Evolutionary conservation across 2,888 invertebrate genomes (phyloP), one percentile per base, ranked within the genome.

Genomic region (Pheosia gnoma): DNA sequence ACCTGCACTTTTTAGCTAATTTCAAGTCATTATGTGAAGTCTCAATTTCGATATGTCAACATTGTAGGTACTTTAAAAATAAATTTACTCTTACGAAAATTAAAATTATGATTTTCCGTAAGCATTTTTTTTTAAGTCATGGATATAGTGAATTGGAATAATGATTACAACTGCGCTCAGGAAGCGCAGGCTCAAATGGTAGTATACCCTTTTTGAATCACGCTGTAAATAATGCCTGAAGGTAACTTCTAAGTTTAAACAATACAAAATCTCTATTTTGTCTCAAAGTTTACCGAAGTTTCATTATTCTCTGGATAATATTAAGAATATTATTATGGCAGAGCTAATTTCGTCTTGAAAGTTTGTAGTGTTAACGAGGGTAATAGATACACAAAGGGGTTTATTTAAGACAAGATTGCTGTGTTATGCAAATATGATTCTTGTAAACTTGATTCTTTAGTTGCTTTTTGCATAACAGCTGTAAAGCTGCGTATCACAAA

Each of bases 261-360:
- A 74, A 71, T 72, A 74, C 74, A 72, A 69, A 25, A 72, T 74
- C 71, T 72, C 65, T 60, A 67, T 66, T 67, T 72, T 68, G 72
- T 67, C 62, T 67, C 47, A n/a, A n/a, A 72, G 68, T 74, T 71
- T 61, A 63, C 65, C 63, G 62, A 66, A 63, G 37, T 56, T 57
- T 56, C 58, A 63, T 75, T 71, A 66, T 70, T 67, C 49, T 57
- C 61, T 62, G 51, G 43, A 49, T 67, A 66, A 59, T 59, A 62
- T 58, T 38, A 58, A 58, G 63, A 70, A 70, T 75, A 71, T 71
- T 25, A 25, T 25, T 25, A 70, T 74, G 69, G 59, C 70, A 9
- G 57, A 64, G 51, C 67, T 70, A 68, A 61, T 59, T 59, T 63
- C 59, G 59, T 59, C 52, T 61, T 66, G 60, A 60, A 62, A 61